These are phyloP conservation scores for Charina bottae DNA, from an alignment of 2,113 vertebrate genomes.

Conservation along the genomic window DNA sequence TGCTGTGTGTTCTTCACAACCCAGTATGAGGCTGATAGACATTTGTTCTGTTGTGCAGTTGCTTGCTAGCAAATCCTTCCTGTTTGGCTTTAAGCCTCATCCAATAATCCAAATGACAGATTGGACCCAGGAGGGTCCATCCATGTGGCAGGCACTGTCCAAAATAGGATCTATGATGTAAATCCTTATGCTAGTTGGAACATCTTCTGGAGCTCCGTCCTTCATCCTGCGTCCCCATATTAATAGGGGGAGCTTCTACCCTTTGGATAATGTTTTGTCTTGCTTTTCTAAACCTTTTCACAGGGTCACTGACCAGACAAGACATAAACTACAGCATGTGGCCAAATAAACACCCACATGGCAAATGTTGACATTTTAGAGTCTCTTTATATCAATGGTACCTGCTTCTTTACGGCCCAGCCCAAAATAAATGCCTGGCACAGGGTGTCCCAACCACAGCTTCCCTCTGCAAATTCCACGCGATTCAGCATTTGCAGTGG, in stretches of 20 bases:
- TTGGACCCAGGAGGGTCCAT: not conserved
- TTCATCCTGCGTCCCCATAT: not conserved
- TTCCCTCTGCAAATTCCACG: not conserved
- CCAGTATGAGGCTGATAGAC: not conserved
- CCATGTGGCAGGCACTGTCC: not conserved
- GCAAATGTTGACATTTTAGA: not conserved
- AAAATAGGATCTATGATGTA: not conserved
- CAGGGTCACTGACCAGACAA: not conserved
- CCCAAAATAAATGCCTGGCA: not conserved
- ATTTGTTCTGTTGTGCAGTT: not conserved
- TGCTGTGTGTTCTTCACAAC: not conserved
- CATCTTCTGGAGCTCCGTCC: not conserved
- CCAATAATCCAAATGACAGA: not conserved
- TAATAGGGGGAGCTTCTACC: not conserved
- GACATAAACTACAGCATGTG: not conserved
- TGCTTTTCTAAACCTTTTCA: not conserved
- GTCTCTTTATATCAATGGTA: not conserved
- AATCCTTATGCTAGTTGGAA: not conserved
- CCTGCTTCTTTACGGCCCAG: not conserved
- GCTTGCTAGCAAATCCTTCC: not conserved
- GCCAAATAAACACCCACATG: not conserved
- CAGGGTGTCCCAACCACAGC: not conserved
- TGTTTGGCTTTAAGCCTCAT: not conserved
- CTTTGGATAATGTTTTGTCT: not conserved
- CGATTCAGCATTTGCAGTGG: not conserved